phyloP scores from a whole-genome alignment of 2,888 invertebrate genomes.

The Hesperia comma region DNA sequence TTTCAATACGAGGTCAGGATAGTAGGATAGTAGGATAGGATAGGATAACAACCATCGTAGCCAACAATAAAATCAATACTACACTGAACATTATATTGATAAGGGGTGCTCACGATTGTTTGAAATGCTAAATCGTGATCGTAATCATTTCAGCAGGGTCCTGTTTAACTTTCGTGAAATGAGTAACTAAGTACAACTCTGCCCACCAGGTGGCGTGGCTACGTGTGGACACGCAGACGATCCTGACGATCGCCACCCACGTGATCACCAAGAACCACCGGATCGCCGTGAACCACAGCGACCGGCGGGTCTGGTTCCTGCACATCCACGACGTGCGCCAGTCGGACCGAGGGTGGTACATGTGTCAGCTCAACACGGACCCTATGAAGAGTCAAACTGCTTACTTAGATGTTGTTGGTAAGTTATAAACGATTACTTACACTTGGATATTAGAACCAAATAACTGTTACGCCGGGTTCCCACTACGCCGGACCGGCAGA shows the following conservation, averaged over 20 bases:
- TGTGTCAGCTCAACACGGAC: conserved; percentile 97
- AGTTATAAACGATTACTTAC: conserved; percentile 54
- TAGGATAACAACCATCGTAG: too few species aligned
- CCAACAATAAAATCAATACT: too few species aligned
- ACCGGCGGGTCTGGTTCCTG: conserved; percentile 93
- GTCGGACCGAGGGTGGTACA: conserved; percentile 94
- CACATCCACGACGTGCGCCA: conserved; percentile 93
- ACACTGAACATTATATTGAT: too few species aligned
- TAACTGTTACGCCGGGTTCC: too few species aligned
- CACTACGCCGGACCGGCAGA: too few species aligned
- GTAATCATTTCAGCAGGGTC: too few species aligned
- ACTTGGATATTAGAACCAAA: too few species aligned
- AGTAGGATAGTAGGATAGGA: too few species aligned
- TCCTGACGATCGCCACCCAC: conserved; percentile 94
- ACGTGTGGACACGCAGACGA: conserved; percentile 95
- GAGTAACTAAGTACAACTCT: background rate
- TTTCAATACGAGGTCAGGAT: too few species aligned
- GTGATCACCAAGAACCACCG: conserved; percentile 96
- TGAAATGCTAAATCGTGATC: too few species aligned
- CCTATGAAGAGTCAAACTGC: conserved; percentile 96
- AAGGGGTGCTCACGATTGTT: too few species aligned
- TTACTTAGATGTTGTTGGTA: conserved; percentile 94
- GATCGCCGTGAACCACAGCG: conserved; percentile 93
- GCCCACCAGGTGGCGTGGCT: conserved; percentile 92
- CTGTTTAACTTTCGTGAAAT: too few species aligned